Evolutionary conservation across 2,797 vertebrate genomes (phyloP), one percentile per base, ranked within the genome.

Genomic region (Pachyuromys duprasi): DNA sequence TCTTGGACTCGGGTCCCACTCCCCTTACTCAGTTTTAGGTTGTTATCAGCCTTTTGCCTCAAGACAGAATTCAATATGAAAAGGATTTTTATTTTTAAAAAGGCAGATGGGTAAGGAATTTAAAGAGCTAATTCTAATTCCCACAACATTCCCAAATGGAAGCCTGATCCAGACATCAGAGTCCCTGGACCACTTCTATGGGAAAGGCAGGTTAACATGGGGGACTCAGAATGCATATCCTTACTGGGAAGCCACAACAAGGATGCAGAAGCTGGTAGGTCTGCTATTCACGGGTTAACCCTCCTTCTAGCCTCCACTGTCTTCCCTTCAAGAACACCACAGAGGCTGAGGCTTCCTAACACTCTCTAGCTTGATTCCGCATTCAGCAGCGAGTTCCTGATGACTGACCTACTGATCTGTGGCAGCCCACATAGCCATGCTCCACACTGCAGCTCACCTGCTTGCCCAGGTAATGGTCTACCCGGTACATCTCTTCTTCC

Each of bases 401-500:
- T 5, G 3, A 11, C 0, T 5, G 72, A n/a, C 13, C n/a, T 1
- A 11, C 0, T 5, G 72, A n/a, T 17, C n/a, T 1, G 2, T 33
- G 36, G 53, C 0, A 36, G 36, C 63, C 57, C 20, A 60, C n/a
- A 26, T 1, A 2, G 13, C 39, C 18, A 62, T 55, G 60, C 84
- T 60, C 75, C 4, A 0, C 0, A 33, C 42, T 6, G 63, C 3
- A 1, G 83, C 98, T 98, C 90, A 99, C 99, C 99, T 99, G 99
- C 78, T 99, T 99, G 91, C 99, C 99, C 75, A 99, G 98, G 98
- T 99, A 99, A 95, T 99, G 99, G 96, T 99, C 99, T 45, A 99
- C 99, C 31, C 99, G 98, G 98, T 99, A 99, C 99, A 99, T 99
- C 98, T 99, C 99, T 80, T 99, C 99, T 95, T 99, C 99, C 70